Evolutionary conservation across 2,888 invertebrate genomes (phyloP).

Genomic region (Lasioglossum vierecki): DNA sequence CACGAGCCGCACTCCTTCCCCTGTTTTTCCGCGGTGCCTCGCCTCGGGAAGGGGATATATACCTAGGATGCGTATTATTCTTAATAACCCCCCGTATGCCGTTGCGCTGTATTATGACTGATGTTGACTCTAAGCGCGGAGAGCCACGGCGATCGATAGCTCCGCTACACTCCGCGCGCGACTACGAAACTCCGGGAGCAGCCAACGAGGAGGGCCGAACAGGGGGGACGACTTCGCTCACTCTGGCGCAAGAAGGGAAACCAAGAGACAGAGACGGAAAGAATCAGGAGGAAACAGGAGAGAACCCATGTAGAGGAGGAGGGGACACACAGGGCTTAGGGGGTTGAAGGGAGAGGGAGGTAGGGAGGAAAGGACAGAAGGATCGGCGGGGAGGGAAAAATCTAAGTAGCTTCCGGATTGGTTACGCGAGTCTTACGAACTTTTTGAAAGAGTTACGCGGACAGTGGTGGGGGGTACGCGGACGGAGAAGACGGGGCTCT

Average conservation of each 20-base stretch:
- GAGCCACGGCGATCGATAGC: constrained; percentile 75
- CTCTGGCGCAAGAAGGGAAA: constrained; percentile 31
- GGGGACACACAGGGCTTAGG: not conserved
- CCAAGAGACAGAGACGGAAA: constrained; percentile 22
- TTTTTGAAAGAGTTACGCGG: constrained; percentile 65
- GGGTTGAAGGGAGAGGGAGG: not conserved
- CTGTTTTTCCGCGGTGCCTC: constrained; percentile 60
- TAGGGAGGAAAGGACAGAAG: constrained; percentile 28
- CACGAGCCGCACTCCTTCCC: constrained; percentile 60
- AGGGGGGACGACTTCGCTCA: constrained; percentile 23
- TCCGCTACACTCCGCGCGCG: constrained; percentile 54
- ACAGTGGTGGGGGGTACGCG: constrained; percentile 48
- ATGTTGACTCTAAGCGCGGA: constrained; percentile 83
- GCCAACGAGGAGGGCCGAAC: constrained; percentile 43
- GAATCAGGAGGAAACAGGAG: constrained; percentile 4
- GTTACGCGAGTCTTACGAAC: constrained; percentile 73
- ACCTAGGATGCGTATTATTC: constrained; percentile 84
- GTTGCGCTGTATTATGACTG: constrained; percentile 83
- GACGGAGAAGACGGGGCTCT: constrained; percentile 31
- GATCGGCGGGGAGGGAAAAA: constrained; percentile 72
- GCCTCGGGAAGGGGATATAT: constrained; percentile 67
- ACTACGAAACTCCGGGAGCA: constrained; percentile 54
- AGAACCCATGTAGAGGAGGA: not conserved
- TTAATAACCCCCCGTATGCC: constrained; percentile 82
- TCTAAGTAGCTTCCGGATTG: constrained; percentile 77